Conservation (phyloP, 2,113 vertebrate species). For the Pangasianodon hypophthalmus region DNA sequence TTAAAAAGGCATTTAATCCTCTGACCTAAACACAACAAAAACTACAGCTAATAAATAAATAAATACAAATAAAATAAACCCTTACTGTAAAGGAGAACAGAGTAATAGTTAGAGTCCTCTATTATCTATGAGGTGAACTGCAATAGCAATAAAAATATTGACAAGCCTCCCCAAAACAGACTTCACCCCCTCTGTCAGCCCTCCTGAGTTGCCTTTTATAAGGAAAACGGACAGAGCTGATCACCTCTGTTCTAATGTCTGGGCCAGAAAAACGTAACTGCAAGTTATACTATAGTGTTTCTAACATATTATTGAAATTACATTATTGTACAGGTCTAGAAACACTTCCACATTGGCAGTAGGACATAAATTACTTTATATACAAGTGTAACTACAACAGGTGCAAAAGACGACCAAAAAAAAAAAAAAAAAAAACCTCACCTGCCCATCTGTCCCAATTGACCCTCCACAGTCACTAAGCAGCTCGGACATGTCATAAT, state of each 20-base stretch:
- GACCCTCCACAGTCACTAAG: slow-evolving; percentile 67
- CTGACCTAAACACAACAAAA: not conserved
- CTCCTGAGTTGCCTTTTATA: not conserved
- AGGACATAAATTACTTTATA: no score
- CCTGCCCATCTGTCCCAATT: slow-evolving; percentile 84
- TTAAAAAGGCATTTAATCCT: no score
- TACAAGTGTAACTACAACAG: no score
- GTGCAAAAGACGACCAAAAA: not conserved
- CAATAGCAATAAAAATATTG: not conserved
- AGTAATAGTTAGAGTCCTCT: not conserved
- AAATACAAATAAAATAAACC: not conserved
- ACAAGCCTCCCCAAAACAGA: not conserved
- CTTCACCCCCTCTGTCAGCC: no score
- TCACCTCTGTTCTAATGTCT: not conserved
- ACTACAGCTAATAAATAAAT: not conserved
- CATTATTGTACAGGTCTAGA: not conserved
- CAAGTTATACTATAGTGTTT: not conserved
- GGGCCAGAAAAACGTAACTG: not conserved
- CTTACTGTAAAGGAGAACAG: not conserved
- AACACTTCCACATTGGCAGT: not conserved
- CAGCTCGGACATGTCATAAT: slow-evolving; percentile 85
- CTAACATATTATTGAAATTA: not conserved
- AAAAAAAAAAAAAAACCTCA: slow-evolving; percentile 37
- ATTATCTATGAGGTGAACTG: not conserved
- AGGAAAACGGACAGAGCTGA: not conserved